These are phyloP conservation scores for Taphrorychus bicolor DNA, from an alignment of 2,888 invertebrate species.

Conservation along the genomic window DNA sequence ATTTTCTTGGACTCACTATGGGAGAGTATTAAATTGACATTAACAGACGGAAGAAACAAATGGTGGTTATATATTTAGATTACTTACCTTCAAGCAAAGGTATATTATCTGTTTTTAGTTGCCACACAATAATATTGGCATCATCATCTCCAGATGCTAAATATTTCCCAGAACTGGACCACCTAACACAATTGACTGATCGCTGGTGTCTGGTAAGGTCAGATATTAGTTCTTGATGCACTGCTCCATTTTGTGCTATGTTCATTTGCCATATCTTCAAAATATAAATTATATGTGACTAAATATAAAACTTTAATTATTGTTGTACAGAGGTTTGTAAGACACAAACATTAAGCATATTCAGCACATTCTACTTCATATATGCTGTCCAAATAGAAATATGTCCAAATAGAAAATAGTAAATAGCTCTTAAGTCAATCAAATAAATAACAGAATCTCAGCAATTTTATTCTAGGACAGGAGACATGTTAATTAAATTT, in stretches of 20 bases:
- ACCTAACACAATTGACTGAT: constrained; percentile 93
- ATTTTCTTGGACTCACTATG: no score
- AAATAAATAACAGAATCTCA: no score
- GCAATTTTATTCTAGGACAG: no score
- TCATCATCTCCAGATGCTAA: constrained; percentile 95
- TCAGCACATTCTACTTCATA: no score
- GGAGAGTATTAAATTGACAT: not conserved
- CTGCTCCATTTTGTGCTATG: constrained; percentile 68
- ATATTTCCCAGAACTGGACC: constrained; percentile 86
- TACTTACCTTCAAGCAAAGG: constrained; percentile 65
- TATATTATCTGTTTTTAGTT: constrained; percentile 75
- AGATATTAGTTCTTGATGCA: constrained; percentile 80
- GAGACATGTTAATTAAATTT: no score
- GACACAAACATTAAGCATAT: no score
- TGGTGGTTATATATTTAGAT: no score
- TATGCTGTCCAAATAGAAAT: no score
- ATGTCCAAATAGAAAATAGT: no score
- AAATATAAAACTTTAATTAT: constrained; percentile 1
- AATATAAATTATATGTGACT: not conserved
- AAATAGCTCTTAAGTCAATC: no score
- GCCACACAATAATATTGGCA: constrained; percentile 88
- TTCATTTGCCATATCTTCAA: constrained; percentile 84
- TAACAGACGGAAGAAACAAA: not conserved
- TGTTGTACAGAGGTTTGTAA: no score
- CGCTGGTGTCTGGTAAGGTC: constrained; percentile 91